Base-by-base conservation (phyloP, 2,113 vertebrate genomes). In the Anguilla japonica region DNA sequence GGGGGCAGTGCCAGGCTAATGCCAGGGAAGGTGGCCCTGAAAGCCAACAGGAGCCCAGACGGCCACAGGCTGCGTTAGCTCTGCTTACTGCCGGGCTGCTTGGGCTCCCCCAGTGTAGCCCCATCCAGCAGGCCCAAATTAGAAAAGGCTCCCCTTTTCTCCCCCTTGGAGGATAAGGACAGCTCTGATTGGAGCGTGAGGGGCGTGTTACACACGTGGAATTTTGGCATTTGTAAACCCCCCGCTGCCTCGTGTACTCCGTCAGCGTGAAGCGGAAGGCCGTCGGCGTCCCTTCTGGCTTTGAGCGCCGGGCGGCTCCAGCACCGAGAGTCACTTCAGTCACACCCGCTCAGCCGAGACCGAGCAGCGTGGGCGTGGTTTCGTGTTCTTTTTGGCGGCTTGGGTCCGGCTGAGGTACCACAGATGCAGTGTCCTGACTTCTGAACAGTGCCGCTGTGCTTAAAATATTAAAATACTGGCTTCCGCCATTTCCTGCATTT, bases 21-120 rank as follows among this genome's bases (percentile, higher is more conserved):
- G 18, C 18, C 60, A 26, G 22, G 20, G 5, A 67, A 67, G 3
- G 56, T 60, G 60, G 60, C 60, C 8, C 2, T 67, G 60, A 67
- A 67, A 67, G 34, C 60, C 5, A 67, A 26, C 60, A 67, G 18
- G 22, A 22, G 60, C 60, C 60, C 60, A 20, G 22, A 8, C 22
- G 26, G 60, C 60, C 60, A 26, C 8, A 26, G 20, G 60, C 60
- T 22, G 22, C 26, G 60, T 67, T 67, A 26, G 18, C 3, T 4
- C 20, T 67, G 60, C 91, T 92, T 93, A 94, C 95, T 92, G 85
- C 89, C 93, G 83, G 91, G 50, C 34, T 93, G 93, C 94, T 93
- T 14, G 15, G 56, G 56, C 94, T 95, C 95, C 95, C 41, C 63
- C 20, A 0, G 60, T 26, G 60, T 26, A 5, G 22, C 60, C 22